Evolutionary conservation across 2,113 vertebrate genomes (phyloP).

Genomic region (Erythrocercus mccallii): DNA sequence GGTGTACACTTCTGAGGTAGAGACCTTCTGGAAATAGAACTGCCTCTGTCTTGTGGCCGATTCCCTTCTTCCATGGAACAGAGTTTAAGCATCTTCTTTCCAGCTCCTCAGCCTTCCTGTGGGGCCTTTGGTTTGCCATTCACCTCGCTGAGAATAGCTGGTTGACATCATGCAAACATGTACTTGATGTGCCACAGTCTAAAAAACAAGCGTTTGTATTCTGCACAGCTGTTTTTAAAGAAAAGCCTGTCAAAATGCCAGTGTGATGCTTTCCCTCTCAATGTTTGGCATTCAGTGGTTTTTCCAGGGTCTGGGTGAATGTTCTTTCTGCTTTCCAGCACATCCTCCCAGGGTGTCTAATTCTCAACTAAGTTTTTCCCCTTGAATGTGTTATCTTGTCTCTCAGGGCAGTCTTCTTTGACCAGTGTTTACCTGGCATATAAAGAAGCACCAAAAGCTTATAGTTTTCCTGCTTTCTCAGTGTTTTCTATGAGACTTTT

Average conservation of each 20-base stretch:
- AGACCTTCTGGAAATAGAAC: neutral
- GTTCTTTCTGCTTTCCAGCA: neutral
- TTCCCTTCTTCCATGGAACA: neutral
- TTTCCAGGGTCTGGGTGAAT: neutral
- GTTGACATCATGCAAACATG: neutral
- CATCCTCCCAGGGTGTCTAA: neutral
- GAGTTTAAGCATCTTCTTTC: neutral
- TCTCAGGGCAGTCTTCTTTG: neutral
- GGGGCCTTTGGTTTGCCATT: neutral
- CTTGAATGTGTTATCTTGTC: neutral
- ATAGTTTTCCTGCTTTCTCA: neutral
- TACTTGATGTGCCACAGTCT: neutral
- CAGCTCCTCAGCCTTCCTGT: neutral
- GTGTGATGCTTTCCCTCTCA: neutral
- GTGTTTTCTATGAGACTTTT: neutral
- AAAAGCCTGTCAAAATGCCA: neutral
- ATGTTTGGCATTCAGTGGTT: neutral
- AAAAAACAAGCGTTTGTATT: neutral
- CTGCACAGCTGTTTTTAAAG: neutral
- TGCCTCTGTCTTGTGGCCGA: neutral
- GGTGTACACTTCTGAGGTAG: neutral
- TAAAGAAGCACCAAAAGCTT: neutral
- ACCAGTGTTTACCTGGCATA: neutral
- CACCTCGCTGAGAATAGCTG: neutral
- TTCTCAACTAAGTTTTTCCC: neutral